Evolutionary conservation across 2,888 invertebrate species (phyloP).

Genomic region (Auanema freiburgensis): DNA sequence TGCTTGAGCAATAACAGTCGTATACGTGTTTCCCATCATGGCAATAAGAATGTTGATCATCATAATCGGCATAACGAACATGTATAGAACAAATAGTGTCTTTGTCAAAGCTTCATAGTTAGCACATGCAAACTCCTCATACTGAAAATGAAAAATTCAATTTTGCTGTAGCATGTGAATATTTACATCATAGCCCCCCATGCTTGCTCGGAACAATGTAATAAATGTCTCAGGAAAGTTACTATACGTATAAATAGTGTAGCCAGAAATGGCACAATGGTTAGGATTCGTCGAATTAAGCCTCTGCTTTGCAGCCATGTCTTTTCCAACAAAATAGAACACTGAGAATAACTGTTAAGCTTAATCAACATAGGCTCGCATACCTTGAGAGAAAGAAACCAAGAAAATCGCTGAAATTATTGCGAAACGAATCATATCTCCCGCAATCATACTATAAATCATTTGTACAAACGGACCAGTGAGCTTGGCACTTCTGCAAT

Average conservation of each 20-base stretch:
- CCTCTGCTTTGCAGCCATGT: slow-evolving; percentile 65
- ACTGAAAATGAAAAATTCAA: slow-evolving; percentile 72
- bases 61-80: slow-evolving; percentile 95
- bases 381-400: slow-evolving; percentile 93
- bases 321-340: slow-evolving; percentile 83
- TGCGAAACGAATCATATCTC: slow-evolving; percentile 96
- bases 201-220: slow-evolving; percentile 93
- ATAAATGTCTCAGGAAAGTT: slow-evolving; percentile 91
- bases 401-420: slow-evolving; percentile 93
- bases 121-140: slow-evolving; percentile 84
- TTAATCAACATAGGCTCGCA: background rate
- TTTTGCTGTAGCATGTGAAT: background rate
- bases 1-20: slow-evolving; percentile 93
- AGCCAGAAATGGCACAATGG: slow-evolving; percentile 61
- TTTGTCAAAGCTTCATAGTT: slow-evolving; percentile 89
- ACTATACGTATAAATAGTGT: slow-evolving; percentile 66
- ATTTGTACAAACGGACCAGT: slow-evolving; percentile 99
- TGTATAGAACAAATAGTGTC: slow-evolving; percentile 93
- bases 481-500: slow-evolving; percentile 67
- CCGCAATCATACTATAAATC: slow-evolving; percentile 98
- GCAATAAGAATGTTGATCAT: slow-evolving; percentile 91
- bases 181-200: slow-evolving; percentile 94
- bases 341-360: slow-evolving; percentile 63
- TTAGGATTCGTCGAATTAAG: slow-evolving; percentile 49
- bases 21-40: slow-evolving; percentile 99